These are phyloP conservation scores for Ictidomys tridecemlineatus DNA, from an alignment of 2,113 vertebrate genomes.

Conservation along the genomic window DNA sequence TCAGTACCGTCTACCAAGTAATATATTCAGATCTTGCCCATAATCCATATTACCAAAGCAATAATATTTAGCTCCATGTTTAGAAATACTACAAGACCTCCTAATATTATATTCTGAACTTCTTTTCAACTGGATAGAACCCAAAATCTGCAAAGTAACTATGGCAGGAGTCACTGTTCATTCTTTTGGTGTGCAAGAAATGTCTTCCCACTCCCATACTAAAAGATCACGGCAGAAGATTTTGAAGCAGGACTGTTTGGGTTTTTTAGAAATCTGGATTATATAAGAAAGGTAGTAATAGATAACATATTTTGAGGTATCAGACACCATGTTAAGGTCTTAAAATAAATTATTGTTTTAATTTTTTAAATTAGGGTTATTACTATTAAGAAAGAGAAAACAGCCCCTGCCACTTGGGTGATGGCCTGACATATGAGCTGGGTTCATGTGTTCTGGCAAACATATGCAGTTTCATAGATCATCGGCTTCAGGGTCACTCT, in stretches of 20 bases:
- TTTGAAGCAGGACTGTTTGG: neutral
- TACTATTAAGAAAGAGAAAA: neutral
- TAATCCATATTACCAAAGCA: neutral
- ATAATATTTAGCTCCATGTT: neutral
- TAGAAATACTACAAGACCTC: neutral
- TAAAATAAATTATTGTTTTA: neutral
- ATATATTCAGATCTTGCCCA: neutral
- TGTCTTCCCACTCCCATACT: neutral
- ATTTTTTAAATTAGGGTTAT: neutral
- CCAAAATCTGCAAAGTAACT: neutral
- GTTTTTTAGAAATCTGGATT: neutral
- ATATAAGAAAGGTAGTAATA: neutral
- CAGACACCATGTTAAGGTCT: neutral
- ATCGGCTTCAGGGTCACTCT: neutral
- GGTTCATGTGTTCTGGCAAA: too few species aligned
- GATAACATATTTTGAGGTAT: neutral
- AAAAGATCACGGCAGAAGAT: neutral
- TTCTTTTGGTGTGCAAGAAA: neutral
- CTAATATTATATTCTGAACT: neutral
- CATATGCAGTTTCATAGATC: neutral
- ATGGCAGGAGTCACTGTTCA: neutral
- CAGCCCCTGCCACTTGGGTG: neutral
- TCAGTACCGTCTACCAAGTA: neutral
- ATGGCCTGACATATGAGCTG: neutral
- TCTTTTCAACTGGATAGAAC: neutral